Conservation (phyloP, 2,113 vertebrate genomes). For the Megaptera novaeangliae region DNA sequence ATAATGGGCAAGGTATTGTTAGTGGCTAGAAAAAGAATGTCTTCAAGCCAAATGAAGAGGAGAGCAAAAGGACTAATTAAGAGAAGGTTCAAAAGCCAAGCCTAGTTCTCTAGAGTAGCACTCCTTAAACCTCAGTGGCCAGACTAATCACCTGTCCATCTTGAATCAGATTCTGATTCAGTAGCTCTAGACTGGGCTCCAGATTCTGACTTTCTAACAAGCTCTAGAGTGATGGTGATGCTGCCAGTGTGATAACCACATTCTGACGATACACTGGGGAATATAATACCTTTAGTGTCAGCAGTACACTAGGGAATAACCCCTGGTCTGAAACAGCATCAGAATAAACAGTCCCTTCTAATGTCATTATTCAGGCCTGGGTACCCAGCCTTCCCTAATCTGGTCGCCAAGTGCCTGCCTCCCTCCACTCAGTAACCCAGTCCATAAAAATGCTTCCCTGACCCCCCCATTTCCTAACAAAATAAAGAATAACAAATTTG, state of each 20-base stretch:
- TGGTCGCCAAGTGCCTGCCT: background rate
- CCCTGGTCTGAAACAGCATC: background rate
- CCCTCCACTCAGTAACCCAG: background rate
- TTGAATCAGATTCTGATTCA: conserved; percentile 30
- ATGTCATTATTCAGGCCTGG: background rate
- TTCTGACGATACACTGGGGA: background rate
- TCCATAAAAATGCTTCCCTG: background rate
- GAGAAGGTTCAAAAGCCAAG: conserved; percentile 27
- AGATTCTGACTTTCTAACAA: conserved; percentile 1
- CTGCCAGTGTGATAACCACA: background rate
- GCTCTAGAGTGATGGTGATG: background rate
- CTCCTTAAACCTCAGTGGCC: background rate
- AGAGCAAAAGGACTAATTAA: background rate
- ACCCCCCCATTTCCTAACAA: background rate
- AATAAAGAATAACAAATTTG: background rate
- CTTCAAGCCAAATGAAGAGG: background rate
- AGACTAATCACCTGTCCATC: background rate
- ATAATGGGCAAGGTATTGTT: background rate
- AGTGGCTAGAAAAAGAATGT: conserved; percentile 9
- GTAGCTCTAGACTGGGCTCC: background rate
- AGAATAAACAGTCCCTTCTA: background rate
- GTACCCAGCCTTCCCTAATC: background rate
- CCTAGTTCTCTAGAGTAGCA: background rate
- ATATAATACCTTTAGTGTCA: background rate
- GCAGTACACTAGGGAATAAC: background rate